Percentiles rank a stretch among this genome's conserved stretches.
phyloP scores from a whole-genome alignment of 2,888 invertebrate genomes.

The Ametastegia equiseti region DNA sequence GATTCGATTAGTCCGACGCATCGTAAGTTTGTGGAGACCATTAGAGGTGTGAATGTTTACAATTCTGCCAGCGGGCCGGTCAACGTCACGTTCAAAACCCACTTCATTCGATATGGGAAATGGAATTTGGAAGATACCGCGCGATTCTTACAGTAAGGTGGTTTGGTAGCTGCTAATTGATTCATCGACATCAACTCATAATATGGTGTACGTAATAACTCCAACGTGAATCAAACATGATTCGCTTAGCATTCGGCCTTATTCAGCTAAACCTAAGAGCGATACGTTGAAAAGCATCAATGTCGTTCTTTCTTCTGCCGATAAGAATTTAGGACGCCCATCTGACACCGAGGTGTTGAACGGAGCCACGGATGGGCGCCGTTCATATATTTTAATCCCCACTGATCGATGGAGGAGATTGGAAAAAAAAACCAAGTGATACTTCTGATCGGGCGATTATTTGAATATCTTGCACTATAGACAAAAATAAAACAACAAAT shows the following conservation, averaged over 20 bases:
- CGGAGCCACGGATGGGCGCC: not conserved
- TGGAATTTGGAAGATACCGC: too few relatives aligned
- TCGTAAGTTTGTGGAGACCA: not conserved
- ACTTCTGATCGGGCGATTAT: not conserved
- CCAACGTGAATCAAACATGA: not conserved
- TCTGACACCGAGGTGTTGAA: not conserved
- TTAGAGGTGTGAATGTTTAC: not conserved
- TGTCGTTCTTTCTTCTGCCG: not conserved
- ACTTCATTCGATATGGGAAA: too few relatives aligned
- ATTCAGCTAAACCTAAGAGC: too few relatives aligned
- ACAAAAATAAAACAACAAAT: not conserved
- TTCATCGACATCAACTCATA: not conserved
- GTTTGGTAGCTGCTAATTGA: not conserved
- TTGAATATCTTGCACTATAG: not conserved
- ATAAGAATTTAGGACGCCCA: not conserved
- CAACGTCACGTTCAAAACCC: not conserved
- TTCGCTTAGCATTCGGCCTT: conserved; percentile 10
- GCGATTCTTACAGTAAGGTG: too few relatives aligned
- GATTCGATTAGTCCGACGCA: not conserved
- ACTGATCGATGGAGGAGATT: not conserved
- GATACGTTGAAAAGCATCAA: not conserved
- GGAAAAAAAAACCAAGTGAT: not conserved
- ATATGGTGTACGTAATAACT: not conserved
- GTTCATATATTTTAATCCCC: not conserved
- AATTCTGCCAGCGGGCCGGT: not conserved